Evolutionary conservation across 2,888 invertebrate species (phyloP).

Genomic region (Eupithecia subumbrata): DNA sequence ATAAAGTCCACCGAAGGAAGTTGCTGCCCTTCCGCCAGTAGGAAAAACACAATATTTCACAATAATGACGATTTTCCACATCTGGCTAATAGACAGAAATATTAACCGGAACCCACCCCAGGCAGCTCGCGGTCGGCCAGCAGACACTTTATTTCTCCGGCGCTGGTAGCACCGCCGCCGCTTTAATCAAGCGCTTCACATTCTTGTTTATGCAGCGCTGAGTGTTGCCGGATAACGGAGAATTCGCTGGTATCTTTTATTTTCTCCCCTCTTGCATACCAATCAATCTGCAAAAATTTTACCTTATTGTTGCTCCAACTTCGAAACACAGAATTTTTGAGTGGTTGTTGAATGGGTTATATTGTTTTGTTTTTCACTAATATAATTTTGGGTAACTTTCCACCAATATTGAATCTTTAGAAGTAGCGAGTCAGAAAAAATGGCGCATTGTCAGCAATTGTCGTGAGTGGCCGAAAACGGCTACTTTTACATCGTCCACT

Average conservation of each 20-base stretch:
- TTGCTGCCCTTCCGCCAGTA: background rate
- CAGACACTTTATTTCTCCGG: background rate
- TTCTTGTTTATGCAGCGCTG: constrained; percentile 7
- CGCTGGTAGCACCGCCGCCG: background rate
- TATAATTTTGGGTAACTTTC: background rate
- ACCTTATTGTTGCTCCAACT: background rate
- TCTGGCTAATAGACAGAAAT: background rate
- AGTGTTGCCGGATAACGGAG: background rate
- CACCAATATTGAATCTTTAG: background rate
- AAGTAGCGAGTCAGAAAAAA: background rate
- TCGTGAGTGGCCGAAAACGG: background rate
- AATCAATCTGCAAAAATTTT: background rate
- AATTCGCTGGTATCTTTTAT: background rate
- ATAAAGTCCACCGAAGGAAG: background rate
- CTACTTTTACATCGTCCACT: background rate
- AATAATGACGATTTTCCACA: background rate
- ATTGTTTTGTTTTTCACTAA: background rate
- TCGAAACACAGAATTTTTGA: background rate
- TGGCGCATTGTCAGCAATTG: background rate
- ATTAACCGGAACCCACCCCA: background rate
- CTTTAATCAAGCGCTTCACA: constrained; percentile 6
- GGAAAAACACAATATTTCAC: background rate
- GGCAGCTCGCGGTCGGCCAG: background rate
- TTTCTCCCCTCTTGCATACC: background rate
- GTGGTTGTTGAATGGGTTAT: background rate